Percentiles rank a stretch among this genome's conserved stretches.
These are phyloP conservation scores for Ophion costatus DNA, from an alignment of 2,888 invertebrate species.

Conservation along the genomic window DNA sequence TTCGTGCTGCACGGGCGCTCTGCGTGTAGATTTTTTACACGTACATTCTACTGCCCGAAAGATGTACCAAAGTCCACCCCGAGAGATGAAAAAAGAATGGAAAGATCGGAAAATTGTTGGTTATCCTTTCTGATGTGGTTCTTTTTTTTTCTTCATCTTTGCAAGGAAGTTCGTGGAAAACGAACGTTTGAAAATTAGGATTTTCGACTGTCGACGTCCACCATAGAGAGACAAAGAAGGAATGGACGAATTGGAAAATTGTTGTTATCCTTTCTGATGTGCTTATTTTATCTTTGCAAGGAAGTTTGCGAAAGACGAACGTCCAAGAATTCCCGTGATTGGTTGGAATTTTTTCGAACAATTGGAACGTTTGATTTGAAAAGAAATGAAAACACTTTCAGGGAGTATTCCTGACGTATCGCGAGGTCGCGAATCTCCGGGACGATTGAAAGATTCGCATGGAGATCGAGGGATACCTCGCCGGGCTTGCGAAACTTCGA, in stretches of 20 bases:
- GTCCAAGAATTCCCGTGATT: no score
- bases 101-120: neutral
- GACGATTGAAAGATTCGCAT: conserved; percentile 60
- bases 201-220: no score
- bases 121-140: neutral
- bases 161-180: neutral
- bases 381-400: conserved; percentile 32
- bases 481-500: conserved; percentile 43
- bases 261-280: no score
- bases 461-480: conserved; percentile 48
- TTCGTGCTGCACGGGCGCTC: conserved; percentile 67
- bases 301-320: no score
- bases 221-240: no score
- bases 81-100: conserved; percentile 15
- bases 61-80: conserved; percentile 55
- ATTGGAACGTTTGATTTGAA: neutral
- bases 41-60: conserved; percentile 47
- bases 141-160: neutral
- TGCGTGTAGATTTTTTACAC: conserved; percentile 5
- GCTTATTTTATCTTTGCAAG: no score
- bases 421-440: conserved; percentile 63
- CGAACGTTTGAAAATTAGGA: no score
- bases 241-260: no score
- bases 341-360: no score
- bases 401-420: conserved; percentile 65